Evolutionary conservation across 2,888 invertebrate genomes (phyloP).

Genomic region (Pseudolycoriella hygida): DNA sequence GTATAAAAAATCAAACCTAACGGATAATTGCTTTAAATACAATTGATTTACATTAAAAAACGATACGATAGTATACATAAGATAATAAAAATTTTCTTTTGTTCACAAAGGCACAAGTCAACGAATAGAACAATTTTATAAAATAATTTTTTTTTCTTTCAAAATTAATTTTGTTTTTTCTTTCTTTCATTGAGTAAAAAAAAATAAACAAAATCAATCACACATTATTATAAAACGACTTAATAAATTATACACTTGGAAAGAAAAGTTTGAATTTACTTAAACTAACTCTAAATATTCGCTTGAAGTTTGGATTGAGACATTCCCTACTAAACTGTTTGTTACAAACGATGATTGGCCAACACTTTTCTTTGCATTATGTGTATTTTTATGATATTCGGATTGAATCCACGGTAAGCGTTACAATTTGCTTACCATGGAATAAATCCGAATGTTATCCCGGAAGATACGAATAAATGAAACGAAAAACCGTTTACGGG

Average conservation of each 20-base stretch:
- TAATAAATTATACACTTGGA: background rate
- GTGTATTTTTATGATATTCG: no score
- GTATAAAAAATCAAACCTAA: background rate
- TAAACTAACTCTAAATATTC: background rate
- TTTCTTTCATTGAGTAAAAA: background rate
- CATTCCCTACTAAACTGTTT: no score
- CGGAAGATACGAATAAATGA: no score
- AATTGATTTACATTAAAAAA: no score
- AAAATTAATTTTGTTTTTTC: background rate
- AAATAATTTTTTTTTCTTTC: background rate
- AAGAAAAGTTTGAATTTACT: background rate
- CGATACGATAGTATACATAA: no score
- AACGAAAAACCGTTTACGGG: no score
- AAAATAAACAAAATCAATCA: background rate
- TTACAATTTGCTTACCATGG: no score
- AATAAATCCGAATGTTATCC: no score
- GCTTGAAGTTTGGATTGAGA: no score
- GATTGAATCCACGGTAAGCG: no score
- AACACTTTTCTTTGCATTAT: no score
- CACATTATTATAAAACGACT: background rate
- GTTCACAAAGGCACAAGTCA: slow-evolving; percentile 6
- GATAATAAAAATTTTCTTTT: background rate
- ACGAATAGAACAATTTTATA: slow-evolving; percentile 2
- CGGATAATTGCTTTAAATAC: background rate
- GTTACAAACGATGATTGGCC: no score